A percentile compares a stretch with the other conserved stretches of the same genome.
Evolutionary conservation across 2,113 vertebrate genomes (phyloP).

Genomic region (Hypomesus transpacificus): DNA sequence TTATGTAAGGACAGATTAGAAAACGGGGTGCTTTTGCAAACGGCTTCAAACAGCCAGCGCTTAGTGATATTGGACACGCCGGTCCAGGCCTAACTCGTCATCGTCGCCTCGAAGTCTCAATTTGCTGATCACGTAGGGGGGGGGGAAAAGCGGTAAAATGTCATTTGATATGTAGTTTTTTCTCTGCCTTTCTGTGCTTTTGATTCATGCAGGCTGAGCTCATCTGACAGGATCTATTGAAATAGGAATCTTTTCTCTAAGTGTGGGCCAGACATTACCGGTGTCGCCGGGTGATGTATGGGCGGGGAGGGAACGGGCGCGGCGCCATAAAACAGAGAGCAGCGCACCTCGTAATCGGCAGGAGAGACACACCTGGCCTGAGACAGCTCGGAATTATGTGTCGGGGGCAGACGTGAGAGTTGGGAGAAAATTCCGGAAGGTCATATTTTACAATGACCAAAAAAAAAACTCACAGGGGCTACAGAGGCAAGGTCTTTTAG

Average conservation of each 20-base stretch:
- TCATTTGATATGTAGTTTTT: conserved; percentile 43
- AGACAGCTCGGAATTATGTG: conserved; percentile 6
- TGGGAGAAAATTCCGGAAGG: conserved; percentile 3
- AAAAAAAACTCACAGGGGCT: conserved; percentile 2
- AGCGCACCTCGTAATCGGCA: conserved; percentile 18
- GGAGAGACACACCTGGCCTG: conserved; percentile 2
- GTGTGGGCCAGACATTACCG: conserved; percentile 20
- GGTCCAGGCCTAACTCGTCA: conserved; percentile 28
- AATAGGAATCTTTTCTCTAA: conserved; percentile 32
- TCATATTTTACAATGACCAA: conserved; percentile 14
- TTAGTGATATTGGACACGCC: not conserved
- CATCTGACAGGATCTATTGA: conserved; percentile 48
- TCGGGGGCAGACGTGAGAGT: conserved; percentile 11
- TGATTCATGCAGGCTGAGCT: conserved; percentile 44
- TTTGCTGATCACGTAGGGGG: conserved; percentile 54
- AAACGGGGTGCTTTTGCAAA: conserved; percentile 23
- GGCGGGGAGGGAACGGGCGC: conserved; percentile 20
- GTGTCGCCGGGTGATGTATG: conserved; percentile 27
- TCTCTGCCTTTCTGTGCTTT: conserved; percentile 20
- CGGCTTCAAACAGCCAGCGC: conserved; percentile 32
- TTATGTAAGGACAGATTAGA: conserved; percentile 47
- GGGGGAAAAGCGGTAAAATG: conserved; percentile 30
- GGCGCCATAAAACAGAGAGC: conserved; percentile 26
- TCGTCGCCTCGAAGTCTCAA: conserved; percentile 34
- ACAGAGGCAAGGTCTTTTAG: not conserved